Base-by-base conservation (phyloP, 2,797 vertebrate species). In the Silurus aristotelis region DNA sequence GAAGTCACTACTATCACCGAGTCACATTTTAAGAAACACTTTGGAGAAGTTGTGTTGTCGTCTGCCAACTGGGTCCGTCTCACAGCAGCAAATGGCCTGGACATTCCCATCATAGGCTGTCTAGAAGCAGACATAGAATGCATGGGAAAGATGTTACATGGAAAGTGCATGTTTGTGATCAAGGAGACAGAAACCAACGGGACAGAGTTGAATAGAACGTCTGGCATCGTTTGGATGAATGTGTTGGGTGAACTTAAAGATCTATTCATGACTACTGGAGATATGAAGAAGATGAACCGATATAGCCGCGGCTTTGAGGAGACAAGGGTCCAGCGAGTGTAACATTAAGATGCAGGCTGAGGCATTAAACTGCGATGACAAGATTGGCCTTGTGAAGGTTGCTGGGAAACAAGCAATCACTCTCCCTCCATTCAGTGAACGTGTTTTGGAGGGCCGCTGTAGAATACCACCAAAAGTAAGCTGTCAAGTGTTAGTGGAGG, bases 151-250 rank as follows among this genome's bases (percentile, higher is more conserved):
- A 80, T 3, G 2, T 8, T 87, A 14, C 5, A 2, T 9, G 15
- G 43, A 14, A 83, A 67, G 27, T 88, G 83, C 20, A 52, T 87
- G 12, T 88, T 87, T 48, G 82, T 86, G 13, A 25, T 81, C 0
- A 64, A 15, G 9, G 86, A 89, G 1, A 27, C 3, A 2, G 17
- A 61, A 0, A 5, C 22, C 20, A 31, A n/a, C 22, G 17, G 8
- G 0, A 52, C 63, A 2, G 86, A 82, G 13, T 43, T 81, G 56
- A 80, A 72, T 20, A 31, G 67, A 31, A 20, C 76, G 0, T 48
- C 83, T 9, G 87, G 87, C 1, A 86, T 89, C 8, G 0, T 86
- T n/a, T 83, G 83, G 1, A 86, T 88, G 87, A 89, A 89, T 61
- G 52, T 77, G 1, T 20, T 86, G n/a, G 70, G 25, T 58, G 85